These are phyloP conservation scores for Itoplectis maculator DNA, from an alignment of 2,888 invertebrate species.

Conservation along the genomic window DNA sequence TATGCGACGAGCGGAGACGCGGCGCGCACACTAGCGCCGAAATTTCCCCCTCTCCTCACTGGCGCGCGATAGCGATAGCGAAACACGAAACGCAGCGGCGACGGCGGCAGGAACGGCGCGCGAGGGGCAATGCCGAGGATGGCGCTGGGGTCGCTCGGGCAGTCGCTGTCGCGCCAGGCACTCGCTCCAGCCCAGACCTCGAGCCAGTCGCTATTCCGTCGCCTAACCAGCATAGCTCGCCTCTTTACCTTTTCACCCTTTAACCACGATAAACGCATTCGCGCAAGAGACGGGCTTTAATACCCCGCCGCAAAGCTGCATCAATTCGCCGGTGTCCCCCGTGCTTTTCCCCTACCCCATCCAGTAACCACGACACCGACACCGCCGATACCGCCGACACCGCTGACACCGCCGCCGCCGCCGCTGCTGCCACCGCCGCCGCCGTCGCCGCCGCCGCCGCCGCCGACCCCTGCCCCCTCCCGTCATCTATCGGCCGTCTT, in stretches of 20 bases:
- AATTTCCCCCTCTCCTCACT: conserved; percentile 30
- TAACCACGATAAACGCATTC: conserved; percentile 74
- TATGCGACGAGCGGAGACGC: too few relatives aligned
- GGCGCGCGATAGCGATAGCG: conserved; percentile 43
- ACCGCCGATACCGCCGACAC: conserved; percentile 75
- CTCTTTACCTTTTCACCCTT: conserved; percentile 85
- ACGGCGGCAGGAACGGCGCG: conserved; percentile 61
- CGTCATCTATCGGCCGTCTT: conserved; percentile 59
- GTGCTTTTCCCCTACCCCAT: conserved; percentile 84
- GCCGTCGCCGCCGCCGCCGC: conserved; percentile 79
- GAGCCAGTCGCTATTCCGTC: conserved; percentile 83
- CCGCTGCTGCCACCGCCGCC: conserved; percentile 78
- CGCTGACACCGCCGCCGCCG: too few relatives aligned
- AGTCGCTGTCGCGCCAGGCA: conserved; percentile 88
- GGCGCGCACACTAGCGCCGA: neutral
- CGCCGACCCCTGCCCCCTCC: conserved; percentile 76
- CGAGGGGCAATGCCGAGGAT: conserved; percentile 74
- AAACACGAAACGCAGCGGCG: conserved; percentile 54
- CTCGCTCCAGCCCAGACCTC: conserved; percentile 85
- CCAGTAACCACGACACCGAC: conserved; percentile 68
- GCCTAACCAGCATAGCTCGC: conserved; percentile 83
- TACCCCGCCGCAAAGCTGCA: conserved; percentile 82
- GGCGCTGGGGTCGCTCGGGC: conserved; percentile 85
- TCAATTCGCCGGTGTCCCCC: conserved; percentile 84
- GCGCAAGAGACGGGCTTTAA: conserved; percentile 67